Percentiles rank a stretch among this genome's conserved stretches.
Conservation (phyloP, 2,888 invertebrate species). For the Antheraea assamensis region DNA sequence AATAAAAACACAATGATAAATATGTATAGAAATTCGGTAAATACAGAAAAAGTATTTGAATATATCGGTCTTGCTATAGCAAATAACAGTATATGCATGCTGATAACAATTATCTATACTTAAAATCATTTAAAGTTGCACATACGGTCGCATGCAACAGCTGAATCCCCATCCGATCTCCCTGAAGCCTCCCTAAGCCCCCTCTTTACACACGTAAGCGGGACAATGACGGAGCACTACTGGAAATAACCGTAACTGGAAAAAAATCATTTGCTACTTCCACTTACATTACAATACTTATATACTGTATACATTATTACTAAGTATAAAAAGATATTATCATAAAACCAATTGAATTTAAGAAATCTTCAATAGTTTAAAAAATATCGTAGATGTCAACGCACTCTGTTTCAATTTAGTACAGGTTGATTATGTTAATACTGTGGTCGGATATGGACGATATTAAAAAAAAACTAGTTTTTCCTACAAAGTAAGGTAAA, state of each 20-base stretch:
- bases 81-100: neutral
- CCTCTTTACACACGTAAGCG: constrained; percentile 8
- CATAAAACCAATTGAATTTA: neutral
- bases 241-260: neutral
- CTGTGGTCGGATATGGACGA: neutral
- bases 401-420: neutral
- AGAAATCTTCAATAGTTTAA: neutral
- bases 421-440: neutral
- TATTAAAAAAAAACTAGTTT: no score
- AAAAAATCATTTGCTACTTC: neutral
- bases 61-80: no score
- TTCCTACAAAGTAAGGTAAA: neutral
- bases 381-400: no score
- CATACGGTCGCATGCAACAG: constrained; percentile 2
- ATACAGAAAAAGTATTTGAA: no score
- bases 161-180: constrained; percentile 6
- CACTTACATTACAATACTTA: neutral
- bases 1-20: no score
- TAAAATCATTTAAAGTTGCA: constrained; percentile 9
- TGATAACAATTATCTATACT: constrained; percentile 1
- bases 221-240: neutral
- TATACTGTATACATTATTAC: neutral
- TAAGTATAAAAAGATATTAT: neutral
- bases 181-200: constrained; percentile 5
- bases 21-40: no score